Percentiles rank a stretch among this genome's conserved stretches.
phyloP scores from a whole-genome alignment of 2,113 vertebrate species.

The Dendropsophus ebraccatus region DNA sequence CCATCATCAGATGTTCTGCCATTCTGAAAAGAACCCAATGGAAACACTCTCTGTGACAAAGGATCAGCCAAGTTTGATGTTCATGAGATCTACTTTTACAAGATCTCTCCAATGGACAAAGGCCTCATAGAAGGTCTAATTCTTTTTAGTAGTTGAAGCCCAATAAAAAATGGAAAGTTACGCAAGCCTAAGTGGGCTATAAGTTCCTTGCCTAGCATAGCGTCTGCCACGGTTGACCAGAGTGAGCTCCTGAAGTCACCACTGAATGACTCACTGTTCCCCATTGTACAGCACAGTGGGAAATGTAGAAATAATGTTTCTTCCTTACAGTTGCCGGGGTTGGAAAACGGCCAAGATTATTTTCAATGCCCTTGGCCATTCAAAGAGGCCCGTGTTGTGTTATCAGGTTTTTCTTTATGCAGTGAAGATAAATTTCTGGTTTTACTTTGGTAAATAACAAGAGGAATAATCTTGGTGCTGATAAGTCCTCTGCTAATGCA shows the following conservation, averaged over 20 bases:
- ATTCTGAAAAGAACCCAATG: too few relatives aligned
- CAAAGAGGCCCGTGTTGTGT: conserved; percentile 21
- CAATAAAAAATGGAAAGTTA: too few relatives aligned
- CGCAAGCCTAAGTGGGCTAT: neutral
- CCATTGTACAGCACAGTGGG: conserved; percentile 5
- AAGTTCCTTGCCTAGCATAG: neutral
- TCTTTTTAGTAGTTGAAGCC: too few relatives aligned
- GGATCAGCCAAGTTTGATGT: too few relatives aligned
- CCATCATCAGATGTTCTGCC: too few relatives aligned
- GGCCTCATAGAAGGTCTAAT: too few relatives aligned
- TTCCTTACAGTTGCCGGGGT: neutral
- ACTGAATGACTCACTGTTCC: neutral
- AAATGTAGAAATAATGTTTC: conserved; percentile 6
- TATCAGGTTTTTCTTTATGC: conserved; percentile 34
- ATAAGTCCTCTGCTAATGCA: neutral
- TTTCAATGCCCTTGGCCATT: conserved; percentile 29
- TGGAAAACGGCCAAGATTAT: conserved; percentile 12
- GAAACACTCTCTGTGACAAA: too few relatives aligned
- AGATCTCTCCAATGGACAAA: too few relatives aligned
- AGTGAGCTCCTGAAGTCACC: neutral
- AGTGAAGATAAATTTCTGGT: conserved; percentile 34
- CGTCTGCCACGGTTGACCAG: neutral
- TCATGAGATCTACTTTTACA: too few relatives aligned
- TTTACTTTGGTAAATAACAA: conserved; percentile 40
- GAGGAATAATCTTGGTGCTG: neutral